These are phyloP conservation scores for Chesias legatella DNA, from an alignment of 2,888 invertebrate genomes.

Conservation along the genomic window DNA sequence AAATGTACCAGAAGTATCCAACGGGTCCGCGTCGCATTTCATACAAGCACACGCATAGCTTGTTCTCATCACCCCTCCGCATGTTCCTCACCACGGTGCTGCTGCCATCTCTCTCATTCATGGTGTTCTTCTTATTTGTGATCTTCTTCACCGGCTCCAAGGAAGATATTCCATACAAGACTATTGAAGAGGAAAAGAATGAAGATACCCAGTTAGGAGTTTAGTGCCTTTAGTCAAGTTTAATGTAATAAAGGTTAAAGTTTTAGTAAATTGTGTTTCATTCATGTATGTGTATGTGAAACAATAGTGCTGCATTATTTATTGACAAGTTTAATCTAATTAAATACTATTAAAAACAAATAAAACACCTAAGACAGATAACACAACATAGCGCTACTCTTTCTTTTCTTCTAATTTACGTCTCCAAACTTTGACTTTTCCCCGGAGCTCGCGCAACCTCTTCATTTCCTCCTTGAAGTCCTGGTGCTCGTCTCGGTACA, in stretches of 20 bases:
- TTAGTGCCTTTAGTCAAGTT: conserved; percentile 14
- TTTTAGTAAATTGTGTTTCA: neutral
- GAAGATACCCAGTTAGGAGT: conserved; percentile 3
- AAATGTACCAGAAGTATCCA: conserved; percentile 11
- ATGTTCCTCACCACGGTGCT: conserved; percentile 27
- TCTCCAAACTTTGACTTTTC: conserved; percentile 83
- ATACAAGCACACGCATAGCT: conserved; percentile 3
- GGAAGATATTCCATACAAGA: conserved; percentile 22
- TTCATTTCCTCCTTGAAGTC: conserved; percentile 94
- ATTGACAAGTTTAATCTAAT: conserved; percentile 7
- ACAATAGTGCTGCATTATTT: neutral
- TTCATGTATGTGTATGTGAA: neutral
- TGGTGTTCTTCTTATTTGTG: conserved; percentile 28
- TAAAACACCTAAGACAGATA: conserved; percentile 3
- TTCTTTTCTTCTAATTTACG: conserved; percentile 67
- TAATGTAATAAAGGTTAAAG: conserved; percentile 10
- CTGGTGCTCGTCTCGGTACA: conserved; percentile 92
- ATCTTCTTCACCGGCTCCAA: conserved; percentile 27
- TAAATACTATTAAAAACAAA: neutral
- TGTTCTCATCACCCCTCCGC: conserved; percentile 20
- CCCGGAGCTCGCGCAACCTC: conserved; percentile 86
- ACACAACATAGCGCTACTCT: conserved; percentile 39
- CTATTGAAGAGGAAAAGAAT: conserved; percentile 9
- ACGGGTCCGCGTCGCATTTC: neutral
- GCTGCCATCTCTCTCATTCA: conserved; percentile 24